Evolutionary conservation across 2,888 invertebrate genomes (phyloP).

Genomic region (Cybosia mesomella): DNA sequence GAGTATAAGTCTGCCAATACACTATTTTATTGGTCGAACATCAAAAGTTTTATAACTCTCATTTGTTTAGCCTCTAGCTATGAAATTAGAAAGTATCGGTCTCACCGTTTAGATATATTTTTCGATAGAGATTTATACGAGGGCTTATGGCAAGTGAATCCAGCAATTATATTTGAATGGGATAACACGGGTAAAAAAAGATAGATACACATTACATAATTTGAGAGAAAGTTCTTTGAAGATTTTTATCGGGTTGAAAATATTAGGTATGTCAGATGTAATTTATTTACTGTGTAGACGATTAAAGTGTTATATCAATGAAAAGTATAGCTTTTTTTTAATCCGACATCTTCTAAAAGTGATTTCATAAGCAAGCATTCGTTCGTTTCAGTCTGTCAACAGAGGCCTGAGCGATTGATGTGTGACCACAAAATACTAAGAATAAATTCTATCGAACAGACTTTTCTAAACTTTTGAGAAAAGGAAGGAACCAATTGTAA

Average conservation of each 20-base stretch:
- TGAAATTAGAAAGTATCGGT: constrained; percentile 82
- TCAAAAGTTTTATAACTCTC: constrained; percentile 73
- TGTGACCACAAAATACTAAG: not conserved
- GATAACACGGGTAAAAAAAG: constrained; percentile 53
- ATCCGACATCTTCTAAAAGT: not conserved
- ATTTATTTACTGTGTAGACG: constrained; percentile 41
- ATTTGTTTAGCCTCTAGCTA: constrained; percentile 78
- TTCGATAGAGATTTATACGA: constrained; percentile 80
- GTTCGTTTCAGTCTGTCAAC: not conserved
- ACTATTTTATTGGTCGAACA: constrained; percentile 61
- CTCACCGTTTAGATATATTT: constrained; percentile 62
- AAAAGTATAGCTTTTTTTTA: constrained; percentile 29
- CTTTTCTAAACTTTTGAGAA: not conserved
- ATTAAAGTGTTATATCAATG: constrained; percentile 27
- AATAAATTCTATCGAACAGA: not conserved
- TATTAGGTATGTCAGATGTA: constrained; percentile 36
- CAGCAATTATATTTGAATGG: constrained; percentile 67
- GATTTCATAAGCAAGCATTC: not conserved
- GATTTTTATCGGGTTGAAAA: constrained; percentile 57
- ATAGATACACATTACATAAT: constrained; percentile 63
- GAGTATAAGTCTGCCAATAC: constrained; percentile 12
- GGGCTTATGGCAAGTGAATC: constrained; percentile 63
- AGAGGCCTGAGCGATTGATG: not conserved
- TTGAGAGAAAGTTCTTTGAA: constrained; percentile 68
- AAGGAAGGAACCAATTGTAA: not conserved